Percentiles rank a stretch among this genome's conserved stretches.
Evolutionary conservation across 2,113 vertebrate species (phyloP).

Genomic region (Psophia crepitans): DNA sequence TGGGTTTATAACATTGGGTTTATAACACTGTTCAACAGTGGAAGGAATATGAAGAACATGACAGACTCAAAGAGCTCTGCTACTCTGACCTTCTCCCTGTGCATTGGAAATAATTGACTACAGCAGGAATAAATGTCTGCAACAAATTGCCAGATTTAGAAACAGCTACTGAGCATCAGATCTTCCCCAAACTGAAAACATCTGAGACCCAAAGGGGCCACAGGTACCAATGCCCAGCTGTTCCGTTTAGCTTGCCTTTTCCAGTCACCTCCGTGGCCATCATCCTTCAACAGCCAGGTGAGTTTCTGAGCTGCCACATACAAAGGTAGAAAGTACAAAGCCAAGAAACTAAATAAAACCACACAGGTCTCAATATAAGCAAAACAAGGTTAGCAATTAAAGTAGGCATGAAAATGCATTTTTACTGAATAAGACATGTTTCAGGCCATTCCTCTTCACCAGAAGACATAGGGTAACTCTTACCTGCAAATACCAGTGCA

Average conservation of each 20-base stretch:
- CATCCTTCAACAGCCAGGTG: not conserved
- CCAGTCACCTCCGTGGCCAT: not conserved
- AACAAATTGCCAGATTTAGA: not conserved
- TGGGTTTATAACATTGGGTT: not conserved
- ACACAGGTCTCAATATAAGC: not conserved
- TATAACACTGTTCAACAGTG: not conserved
- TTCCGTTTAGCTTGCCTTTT: not conserved
- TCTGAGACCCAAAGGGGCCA: not conserved
- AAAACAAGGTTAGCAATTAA: not conserved
- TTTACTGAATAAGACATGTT: not conserved
- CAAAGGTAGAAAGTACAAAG: not conserved
- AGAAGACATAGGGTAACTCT: not conserved
- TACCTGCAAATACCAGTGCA: not conserved
- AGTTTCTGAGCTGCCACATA: not conserved
- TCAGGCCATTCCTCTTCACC: not conserved
- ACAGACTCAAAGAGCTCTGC: not conserved
- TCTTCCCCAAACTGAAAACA: not conserved
- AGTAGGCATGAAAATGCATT: not conserved
- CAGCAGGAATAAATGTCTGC: not conserved
- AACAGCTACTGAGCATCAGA: not conserved
- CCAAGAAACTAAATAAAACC: not conserved
- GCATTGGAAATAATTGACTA: not conserved
- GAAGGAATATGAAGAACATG: not conserved
- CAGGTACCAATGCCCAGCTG: accelerated
- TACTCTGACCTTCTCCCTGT: not conserved